phyloP scores from a whole-genome alignment of 2,113 vertebrate genomes.

The Tympanuchus pallidicinctus region DNA sequence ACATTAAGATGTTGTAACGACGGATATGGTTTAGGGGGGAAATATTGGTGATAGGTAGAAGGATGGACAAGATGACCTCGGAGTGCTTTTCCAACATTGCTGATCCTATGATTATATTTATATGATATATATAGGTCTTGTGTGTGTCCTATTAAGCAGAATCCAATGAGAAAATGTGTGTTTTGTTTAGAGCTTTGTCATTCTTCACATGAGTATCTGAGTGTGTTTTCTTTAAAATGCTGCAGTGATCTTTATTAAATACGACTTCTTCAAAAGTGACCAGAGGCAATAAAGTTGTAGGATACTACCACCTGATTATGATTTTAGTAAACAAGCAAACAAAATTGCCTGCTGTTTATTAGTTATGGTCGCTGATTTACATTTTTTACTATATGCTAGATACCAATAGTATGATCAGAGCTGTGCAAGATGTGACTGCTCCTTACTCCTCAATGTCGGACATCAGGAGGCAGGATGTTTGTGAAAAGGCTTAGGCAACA shows the following conservation, averaged over 20 bases:
- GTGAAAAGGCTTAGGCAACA: background rate
- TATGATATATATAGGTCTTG: background rate
- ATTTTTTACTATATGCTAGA: background rate
- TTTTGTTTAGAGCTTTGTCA: background rate
- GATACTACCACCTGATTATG: background rate
- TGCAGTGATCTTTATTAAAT: background rate
- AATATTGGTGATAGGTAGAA: too few relatives aligned
- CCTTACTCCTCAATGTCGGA: background rate
- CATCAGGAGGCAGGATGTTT: background rate
- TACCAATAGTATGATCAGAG: background rate
- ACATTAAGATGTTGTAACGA: too few relatives aligned
- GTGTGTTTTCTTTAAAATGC: background rate
- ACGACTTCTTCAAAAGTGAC: background rate
- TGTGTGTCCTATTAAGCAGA: background rate
- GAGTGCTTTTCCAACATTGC: too few relatives aligned
- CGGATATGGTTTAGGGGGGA: too few relatives aligned
- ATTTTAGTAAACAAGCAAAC: background rate
- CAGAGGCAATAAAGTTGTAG: background rate
- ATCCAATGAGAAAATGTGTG: background rate
- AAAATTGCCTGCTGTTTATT: background rate
- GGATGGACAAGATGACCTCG: too few relatives aligned
- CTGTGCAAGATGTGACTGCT: background rate
- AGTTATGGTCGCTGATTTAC: background rate
- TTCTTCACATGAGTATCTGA: background rate
- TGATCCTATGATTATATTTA: too few relatives aligned